These are phyloP conservation scores for Eurystomus glaucurus DNA, from an alignment of 2,797 vertebrate genomes.

Conservation along the genomic window DNA sequence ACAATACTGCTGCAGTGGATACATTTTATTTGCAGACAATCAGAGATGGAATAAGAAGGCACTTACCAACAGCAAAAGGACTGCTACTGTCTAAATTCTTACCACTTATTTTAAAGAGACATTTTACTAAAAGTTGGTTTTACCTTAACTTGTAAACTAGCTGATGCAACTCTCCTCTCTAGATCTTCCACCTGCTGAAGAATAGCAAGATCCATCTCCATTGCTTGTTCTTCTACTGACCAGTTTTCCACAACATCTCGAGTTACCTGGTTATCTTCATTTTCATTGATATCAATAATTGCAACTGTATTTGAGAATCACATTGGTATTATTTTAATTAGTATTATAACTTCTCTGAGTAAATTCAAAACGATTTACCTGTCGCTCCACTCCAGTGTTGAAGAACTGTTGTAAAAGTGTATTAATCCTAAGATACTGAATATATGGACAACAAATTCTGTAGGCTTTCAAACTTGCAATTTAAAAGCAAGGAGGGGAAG, in stretches of 20 bases:
- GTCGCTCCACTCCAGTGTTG: slow-evolving; percentile 15
- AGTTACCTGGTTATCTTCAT: slow-evolving; percentile 88
- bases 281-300: slow-evolving; percentile 88
- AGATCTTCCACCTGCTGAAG: slow-evolving; percentile 95
- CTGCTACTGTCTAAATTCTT: slow-evolving; percentile 34
- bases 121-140: slow-evolving; percentile 76
- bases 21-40: not conserved
- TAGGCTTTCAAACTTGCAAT: not conserved
- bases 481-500: not conserved
- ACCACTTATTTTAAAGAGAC: slow-evolving; percentile 58
- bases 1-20: not conserved
- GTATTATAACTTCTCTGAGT: not conserved
- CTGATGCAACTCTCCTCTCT: slow-evolving; percentile 92
- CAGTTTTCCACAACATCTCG: slow-evolving; percentile 90
- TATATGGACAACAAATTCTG: not conserved
- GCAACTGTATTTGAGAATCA: slow-evolving; percentile 83
- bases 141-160: slow-evolving; percentile 95
- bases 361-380: slow-evolving; percentile 16
- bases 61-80: slow-evolving; percentile 58
- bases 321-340: slow-evolving; percentile 70
- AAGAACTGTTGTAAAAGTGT: not conserved
- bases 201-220: slow-evolving; percentile 91
- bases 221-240: slow-evolving; percentile 94
- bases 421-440: not conserved
- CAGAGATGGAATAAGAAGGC: not conserved